Evolutionary conservation across 2,888 invertebrate genomes (phyloP), one percentile per base, ranked within the genome.

Genomic region (Aporophyla lueneburgensis): DNA sequence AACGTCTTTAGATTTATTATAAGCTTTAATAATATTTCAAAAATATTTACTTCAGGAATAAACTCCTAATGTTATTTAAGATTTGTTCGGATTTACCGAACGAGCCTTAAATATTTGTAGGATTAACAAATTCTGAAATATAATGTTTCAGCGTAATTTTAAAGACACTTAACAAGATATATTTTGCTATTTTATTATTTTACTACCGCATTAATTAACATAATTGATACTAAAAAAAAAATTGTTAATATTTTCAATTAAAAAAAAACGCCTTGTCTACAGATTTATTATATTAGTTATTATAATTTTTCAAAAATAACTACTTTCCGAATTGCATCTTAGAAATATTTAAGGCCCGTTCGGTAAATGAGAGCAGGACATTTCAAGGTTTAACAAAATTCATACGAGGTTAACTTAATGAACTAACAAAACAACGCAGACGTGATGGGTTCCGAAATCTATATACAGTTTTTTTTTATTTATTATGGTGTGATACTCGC

Each of bases 171-270:
- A 46, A 46, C 16, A 46, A 24, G 14, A 61, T 62, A 40, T n/a
- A 56, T 56, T 49, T n/a, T n/a, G n/a, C n/a, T n/a, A 63, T 49
- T 56, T 63, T 43, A 77, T 66, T 59, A 77, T 43, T 65, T 76
- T 59, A 76, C 21, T 59, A 76, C 51, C 65, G 14, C 53, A 7
- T 67, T 51, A 51, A 43, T 27, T 40, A 40, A n/a, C 12, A 61
- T 62, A 40, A 27, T 27, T 66, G 7, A 49, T 24, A 19, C 65
- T 19, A 19, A 43, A 9, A 0, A 9, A 43, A 0, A 9, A 9
- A 9, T 9, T 33, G 3, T 2, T 33, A 33, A 33, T 43, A 43
- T 43, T 43, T 43, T 43, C 9, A 43, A 43, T 43, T 7, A 9
- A 43, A 7, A 43, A n/a, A 9, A 40, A 40, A 40, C 40, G 7